Percentiles rank a stretch among this genome's conserved stretches.
Conservation (phyloP, 30 jellyfish, hydroid and myxozoan genomes). For the Haliclystus octoradiatus region DNA sequence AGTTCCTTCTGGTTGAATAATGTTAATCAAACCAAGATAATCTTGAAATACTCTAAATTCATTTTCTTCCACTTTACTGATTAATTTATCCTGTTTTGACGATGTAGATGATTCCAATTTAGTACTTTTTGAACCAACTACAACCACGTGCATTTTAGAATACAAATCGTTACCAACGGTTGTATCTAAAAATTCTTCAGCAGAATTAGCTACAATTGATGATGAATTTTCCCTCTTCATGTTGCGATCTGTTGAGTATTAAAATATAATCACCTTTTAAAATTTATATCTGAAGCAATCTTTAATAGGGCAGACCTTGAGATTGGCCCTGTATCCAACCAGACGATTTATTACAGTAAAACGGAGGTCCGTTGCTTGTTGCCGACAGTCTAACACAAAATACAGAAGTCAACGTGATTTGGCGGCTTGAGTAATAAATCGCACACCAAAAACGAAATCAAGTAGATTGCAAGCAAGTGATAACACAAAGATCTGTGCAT, state of each 20-base stretch:
- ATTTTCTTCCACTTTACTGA: slow-evolving; percentile 4
- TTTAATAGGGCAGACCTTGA: background rate
- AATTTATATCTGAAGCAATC: background rate
- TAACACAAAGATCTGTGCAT: too few species aligned
- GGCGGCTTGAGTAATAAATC: too few species aligned
- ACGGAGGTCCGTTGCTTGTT: too few species aligned
- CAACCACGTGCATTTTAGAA: background rate
- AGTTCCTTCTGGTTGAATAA: slow-evolving; percentile 62
- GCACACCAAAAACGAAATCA: too few species aligned
- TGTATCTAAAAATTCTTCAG: background rate
- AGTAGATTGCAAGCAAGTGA: too few species aligned
- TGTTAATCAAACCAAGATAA: slow-evolving; percentile 79
- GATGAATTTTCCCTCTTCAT: background rate
- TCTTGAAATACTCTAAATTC: slow-evolving; percentile 88
- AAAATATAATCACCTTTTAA: background rate
- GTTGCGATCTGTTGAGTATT: background rate
- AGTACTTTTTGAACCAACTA: too few species aligned
- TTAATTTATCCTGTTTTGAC: background rate
- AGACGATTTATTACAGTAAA: too few species aligned
- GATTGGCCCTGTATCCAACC: background rate
- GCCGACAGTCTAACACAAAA: too few species aligned
- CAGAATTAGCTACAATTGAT: too few species aligned
- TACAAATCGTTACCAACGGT: background rate
- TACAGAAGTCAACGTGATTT: too few species aligned
- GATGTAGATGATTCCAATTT: background rate